Evolutionary conservation across 1,140 invertebrate genomes (phyloP), one percentile per base, ranked within the genome.

Genomic region (Drusus annulatus): DNA sequence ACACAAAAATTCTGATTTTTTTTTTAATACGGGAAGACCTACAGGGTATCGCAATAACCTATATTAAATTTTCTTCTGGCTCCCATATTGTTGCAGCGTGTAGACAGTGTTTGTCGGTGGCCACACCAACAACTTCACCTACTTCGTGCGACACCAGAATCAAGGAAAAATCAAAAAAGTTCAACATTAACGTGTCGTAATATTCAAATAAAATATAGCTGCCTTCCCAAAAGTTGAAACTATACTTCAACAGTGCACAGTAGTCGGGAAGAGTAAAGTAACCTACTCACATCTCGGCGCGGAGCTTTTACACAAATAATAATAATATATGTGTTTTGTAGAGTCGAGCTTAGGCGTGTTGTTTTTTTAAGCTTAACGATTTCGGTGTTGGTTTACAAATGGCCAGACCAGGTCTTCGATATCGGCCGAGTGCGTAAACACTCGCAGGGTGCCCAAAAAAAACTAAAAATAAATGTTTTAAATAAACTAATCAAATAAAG

Each of bases 351-450:
- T 76, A 50, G 77, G 52, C 52, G 68, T 79, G 77, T 79, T 82
- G 80, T 82, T 82, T 82, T 79, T 82, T 79, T 74, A 79, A 82
- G 77, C 74, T 76, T 74, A 79, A 78, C 80, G 76, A 79, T 82
- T 82, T 82, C 60, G 80, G 80, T 82, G 78, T 82, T 79, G 63
- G 80, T 82, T 82, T 82, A 82, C 80, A 82, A 78, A 78, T 74
- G 68, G 71, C 76, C 73, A 62, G 78, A 78, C 80, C 77, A 79
- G 80, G 74, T 79, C 77, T 76, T 68, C 71, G 65, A 62, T 77
- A 74, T 63, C 78, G 75, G 65, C 74, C 52, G 65, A 78, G 76
- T 63, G 77, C 52, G 74, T 82, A 82, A 82, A 82, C 80, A 82
- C 31, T 45, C 68, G 52, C 15, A 50, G 13, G 19, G n/a, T 54